These are phyloP conservation scores for Sterrhoptilus dennistouni DNA, from an alignment of 2,113 vertebrate genomes.

Conservation along the genomic window DNA sequence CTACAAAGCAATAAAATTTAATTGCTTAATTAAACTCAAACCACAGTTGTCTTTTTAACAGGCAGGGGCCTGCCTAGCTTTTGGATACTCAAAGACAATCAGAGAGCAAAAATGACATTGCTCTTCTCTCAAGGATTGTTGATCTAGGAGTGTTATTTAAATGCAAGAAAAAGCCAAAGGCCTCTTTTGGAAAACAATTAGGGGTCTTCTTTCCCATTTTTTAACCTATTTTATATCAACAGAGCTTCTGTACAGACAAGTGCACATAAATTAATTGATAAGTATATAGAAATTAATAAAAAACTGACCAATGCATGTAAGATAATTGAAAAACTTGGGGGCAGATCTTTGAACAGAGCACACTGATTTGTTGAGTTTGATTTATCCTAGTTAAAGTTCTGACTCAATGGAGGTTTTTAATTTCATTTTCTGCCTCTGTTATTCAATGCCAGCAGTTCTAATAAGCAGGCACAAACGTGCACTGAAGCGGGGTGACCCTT, in stretches of 20 bases:
- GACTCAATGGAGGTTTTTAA: not conserved
- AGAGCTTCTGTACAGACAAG: not conserved
- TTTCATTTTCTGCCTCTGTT: not conserved
- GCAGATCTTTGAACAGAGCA: not conserved
- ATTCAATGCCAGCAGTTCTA: not conserved
- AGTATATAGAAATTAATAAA: not conserved
- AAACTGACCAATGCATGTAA: not conserved
- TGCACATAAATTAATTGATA: not conserved
- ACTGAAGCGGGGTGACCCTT: not conserved
- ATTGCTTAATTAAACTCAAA: slow-evolving; percentile 61
- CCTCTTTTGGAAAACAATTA: not conserved
- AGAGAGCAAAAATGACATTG: not conserved
- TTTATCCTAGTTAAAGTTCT: not conserved
- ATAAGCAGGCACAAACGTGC: not conserved
- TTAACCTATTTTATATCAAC: not conserved
- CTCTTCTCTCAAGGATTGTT: not conserved
- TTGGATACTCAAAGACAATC: not conserved
- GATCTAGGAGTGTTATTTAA: not conserved
- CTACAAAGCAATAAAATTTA: slow-evolving; percentile 29
- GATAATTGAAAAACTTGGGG: not conserved
- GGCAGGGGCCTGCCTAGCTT: not conserved
- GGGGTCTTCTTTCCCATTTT: not conserved
- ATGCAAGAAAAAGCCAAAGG: not conserved
- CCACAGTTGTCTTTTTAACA: slow-evolving; percentile 13
- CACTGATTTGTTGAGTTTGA: not conserved